phyloP scores from a whole-genome alignment of 2,113 vertebrate genomes.

The Cardinalis cardinalis region DNA sequence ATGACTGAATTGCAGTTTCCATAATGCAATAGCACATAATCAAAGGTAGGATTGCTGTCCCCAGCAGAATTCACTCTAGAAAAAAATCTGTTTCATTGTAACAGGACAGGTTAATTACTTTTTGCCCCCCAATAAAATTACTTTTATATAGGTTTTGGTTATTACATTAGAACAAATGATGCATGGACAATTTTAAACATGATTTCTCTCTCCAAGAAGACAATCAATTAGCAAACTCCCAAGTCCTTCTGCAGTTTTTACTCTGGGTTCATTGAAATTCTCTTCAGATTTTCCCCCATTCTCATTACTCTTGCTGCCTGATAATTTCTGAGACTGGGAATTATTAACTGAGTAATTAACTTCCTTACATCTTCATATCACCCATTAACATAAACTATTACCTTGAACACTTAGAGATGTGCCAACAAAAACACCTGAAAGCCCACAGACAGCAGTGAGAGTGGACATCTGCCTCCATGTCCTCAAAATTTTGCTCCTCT shows the following conservation, averaged over 20 bases:
- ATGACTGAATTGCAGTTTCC: not conserved
- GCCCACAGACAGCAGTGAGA: not conserved
- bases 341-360: not conserved
- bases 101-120: not conserved
- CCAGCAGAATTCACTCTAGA: not conserved
- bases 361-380: not conserved
- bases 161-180: not conserved
- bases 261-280: not conserved
- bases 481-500: not conserved
- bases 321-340: not conserved
- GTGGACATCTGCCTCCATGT: not conserved
- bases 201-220: not conserved
- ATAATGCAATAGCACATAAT: not conserved
- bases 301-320: not conserved
- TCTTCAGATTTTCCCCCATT: not conserved
- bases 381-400: not conserved
- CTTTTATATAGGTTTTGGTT: not conserved
- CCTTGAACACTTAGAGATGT: not conserved
- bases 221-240: not conserved
- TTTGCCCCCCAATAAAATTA: not conserved
- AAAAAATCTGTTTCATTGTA: not conserved
- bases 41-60: not conserved
- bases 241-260: not conserved
- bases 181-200: not conserved
- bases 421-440: not conserved